Base-by-base conservation (phyloP, 2,113 vertebrate genomes). In the Pseudois nayaur region DNA sequence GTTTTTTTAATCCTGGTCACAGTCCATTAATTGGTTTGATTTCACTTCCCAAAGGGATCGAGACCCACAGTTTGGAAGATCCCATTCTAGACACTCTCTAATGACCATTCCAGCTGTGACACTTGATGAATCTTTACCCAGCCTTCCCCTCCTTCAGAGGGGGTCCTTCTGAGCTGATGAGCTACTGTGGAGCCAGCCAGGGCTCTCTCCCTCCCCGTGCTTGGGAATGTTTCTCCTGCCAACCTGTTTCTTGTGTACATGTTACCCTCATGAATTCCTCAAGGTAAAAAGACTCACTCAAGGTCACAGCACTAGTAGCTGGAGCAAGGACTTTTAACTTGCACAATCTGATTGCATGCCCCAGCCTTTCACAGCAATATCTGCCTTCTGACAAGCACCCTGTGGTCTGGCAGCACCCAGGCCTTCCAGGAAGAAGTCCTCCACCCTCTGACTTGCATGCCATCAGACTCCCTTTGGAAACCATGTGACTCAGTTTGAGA, bases 21-120 rank as follows among this genome's bases (percentile, higher is more conserved):
- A 89, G 97, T 74, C 93, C 89, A 97, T 95, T 96, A 81, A 85
- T 48, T 45, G 29, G 97, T 86, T 92, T 96, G 64, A 97, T 91
- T 95, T 92, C 74, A 91, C 76, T 91, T 71, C 64, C 50, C 33
- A 43, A 50, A 40, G 25, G 45, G 91, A 88, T 97, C 81, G 36
- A 40, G 94, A 96, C 92, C 94, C 81, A 86, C 13, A 45, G 76
- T 97, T 88, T 96, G 74, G 87, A 92, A 96, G 60, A 36, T 55
- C 89, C 59, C 48, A 3, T 76, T 95, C 54, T 88, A 59, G 91
- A 84, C 33, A 40, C 29, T 95, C 71, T 92, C 64, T 96, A 85
- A 96, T 85, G 79, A 81, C 74, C 84, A 78, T 15, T 78, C 94
- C 92, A 60, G 92, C 95, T 98, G 91, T 36, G 67, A 87, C 94